A percentile compares a stretch with the other conserved stretches of the same genome.
Conservation (phyloP, 2,113 vertebrate species). For the Artemisiospiza belli region DNA sequence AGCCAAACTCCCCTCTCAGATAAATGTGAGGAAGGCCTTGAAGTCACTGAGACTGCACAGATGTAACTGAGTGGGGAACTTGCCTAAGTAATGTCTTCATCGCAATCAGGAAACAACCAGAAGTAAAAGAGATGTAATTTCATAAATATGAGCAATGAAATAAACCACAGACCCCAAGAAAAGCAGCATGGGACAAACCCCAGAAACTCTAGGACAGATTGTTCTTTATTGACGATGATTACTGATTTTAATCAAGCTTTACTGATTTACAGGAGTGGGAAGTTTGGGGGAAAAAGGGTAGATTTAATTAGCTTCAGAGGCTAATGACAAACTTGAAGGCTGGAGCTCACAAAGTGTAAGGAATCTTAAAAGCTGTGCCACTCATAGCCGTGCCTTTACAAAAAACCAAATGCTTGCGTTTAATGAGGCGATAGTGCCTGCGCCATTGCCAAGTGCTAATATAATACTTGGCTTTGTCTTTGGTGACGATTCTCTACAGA, state of each 20-base stretch:
- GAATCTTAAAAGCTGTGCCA: constrained; percentile 24
- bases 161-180: neutral
- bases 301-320: neutral
- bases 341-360: neutral
- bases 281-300: neutral
- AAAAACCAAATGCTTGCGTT: constrained; percentile 25
- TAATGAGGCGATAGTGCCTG: neutral
- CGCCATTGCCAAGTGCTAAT: constrained; percentile 39
- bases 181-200: neutral
- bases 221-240: neutral
- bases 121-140: neutral
- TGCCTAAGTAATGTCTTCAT: neutral
- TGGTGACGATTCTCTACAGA: constrained; percentile 21
- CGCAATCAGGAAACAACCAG: neutral
- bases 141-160: neutral
- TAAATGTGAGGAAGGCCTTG: neutral
- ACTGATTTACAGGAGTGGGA: neutral
- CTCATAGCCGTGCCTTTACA: constrained; percentile 22
- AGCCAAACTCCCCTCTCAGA: neutral
- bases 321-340: neutral
- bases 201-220: neutral
- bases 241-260: neutral
- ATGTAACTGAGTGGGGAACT: neutral
- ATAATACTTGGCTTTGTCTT: constrained; percentile 69
- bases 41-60: neutral